Evolutionary conservation across 2,888 invertebrate species (phyloP), one percentile per base, ranked within the genome.

Genomic region (Hetaerina titia): DNA sequence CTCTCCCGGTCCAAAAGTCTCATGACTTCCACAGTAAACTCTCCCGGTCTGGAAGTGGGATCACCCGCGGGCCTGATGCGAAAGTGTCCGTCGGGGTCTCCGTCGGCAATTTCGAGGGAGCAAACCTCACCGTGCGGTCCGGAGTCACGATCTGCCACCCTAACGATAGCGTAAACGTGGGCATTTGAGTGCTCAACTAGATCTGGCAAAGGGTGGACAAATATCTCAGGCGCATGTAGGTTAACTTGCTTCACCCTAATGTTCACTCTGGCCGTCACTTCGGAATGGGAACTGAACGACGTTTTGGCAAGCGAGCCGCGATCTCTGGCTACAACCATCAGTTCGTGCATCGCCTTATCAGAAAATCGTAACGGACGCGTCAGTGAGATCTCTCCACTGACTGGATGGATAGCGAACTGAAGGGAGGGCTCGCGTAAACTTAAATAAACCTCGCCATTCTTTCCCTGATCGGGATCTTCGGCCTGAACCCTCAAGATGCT

Each of bases 371-470:
- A 97, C 25, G 98, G 98, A 95, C 98, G 97, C 88, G 99, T 98
- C 31, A 99, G 97, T 25, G 98, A 98, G 95, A 99, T 98, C 58
- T 98, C 98, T 17, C 99, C 99, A 90, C 98, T 98, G 95, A 99
- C 98, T 2, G 99, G 99, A 97, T 99, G 99, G 95, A 99, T 98
- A 69, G 99, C 98, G 96, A 99, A 99, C 96, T 98, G 98, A 96
- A 98, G 98, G 89, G 98, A 98, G 95, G 98, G 97, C 96, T 98
- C 98, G 94, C 98, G 97, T 96, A 99, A 98, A 96, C 99, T 99
- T 97, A 99, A 99, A 97, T 99, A 99, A 96, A 99, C 99, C 97
- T 99, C 99, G 0, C 99, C 99, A 97, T 99, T 99, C 96, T 99
- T 97, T 5, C 99, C 99, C 69, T 99, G 97, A 97, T 99, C 99